phyloP scores from a whole-genome alignment of 2,888 invertebrate species.

The Norana najaformis region DNA sequence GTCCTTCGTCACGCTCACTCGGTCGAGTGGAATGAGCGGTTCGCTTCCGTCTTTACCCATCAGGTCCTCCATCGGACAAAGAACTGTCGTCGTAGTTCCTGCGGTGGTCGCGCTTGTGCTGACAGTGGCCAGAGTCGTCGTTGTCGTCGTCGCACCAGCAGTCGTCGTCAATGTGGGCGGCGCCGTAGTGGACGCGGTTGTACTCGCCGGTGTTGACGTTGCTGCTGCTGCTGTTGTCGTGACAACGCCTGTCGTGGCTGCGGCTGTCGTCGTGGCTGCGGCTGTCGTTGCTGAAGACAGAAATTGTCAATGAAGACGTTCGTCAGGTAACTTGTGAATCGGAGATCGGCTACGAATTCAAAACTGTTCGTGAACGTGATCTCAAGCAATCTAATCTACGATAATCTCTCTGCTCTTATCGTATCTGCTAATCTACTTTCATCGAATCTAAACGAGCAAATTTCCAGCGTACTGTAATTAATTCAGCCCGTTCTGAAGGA shows the following conservation, averaged over 20 bases:
- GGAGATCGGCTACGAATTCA: no score
- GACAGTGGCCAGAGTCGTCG: not conserved
- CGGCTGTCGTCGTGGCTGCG: not conserved
- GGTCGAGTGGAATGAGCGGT: not conserved
- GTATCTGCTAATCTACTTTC: no score
- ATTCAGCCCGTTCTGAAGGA: no score
- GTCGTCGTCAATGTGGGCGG: not conserved
- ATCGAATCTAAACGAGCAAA: no score
- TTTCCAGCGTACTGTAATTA: no score
- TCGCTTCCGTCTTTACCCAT: not conserved
- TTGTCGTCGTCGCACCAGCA: not conserved
- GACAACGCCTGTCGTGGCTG: not conserved
- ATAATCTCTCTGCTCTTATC: no score
- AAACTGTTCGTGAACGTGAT: no score
- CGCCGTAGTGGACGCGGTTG: not conserved
- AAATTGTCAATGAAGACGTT: no score
- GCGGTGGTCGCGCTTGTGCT: not conserved
- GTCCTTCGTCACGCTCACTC: not conserved
- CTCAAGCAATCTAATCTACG: no score
- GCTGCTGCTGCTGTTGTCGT: not conserved
- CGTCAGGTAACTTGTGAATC: no score
- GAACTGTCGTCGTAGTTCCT: not conserved
- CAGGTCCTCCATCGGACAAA: not conserved
- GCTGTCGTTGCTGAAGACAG: slow-evolving; percentile 27
- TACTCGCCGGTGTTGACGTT: not conserved